These are phyloP conservation scores for Plusia festucae DNA, from an alignment of 2,888 invertebrate species.

Conservation along the genomic window DNA sequence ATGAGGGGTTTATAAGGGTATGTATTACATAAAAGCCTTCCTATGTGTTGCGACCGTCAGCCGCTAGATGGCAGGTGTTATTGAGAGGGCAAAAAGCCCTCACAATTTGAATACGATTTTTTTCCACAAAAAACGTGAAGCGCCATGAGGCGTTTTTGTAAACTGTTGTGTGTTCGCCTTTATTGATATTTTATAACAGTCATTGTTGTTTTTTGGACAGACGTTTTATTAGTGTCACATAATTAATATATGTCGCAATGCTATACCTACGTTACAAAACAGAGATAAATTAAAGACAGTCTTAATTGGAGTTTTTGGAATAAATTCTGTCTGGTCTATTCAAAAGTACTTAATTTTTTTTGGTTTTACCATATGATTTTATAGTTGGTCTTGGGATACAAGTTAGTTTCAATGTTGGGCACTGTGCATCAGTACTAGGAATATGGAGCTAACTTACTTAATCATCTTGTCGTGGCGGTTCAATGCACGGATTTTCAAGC, in stretches of 20 bases:
- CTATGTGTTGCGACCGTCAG: slow-evolving; percentile 53
- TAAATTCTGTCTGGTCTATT: no score
- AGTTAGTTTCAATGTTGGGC: no score
- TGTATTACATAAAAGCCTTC: slow-evolving; percentile 43
- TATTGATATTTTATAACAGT: slow-evolving; percentile 66
- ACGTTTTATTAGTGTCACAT: slow-evolving; percentile 52
- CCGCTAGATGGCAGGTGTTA: slow-evolving; percentile 71
- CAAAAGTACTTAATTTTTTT: no score
- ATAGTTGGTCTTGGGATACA: no score
- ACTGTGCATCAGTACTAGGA: neutral
- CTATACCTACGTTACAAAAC: no score
- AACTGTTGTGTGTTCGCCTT: slow-evolving; percentile 57
- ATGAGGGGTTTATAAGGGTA: slow-evolving; percentile 10
- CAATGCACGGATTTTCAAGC: no score
- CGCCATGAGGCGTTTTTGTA: slow-evolving; percentile 62
- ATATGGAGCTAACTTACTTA: neutral
- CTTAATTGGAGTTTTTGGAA: neutral
- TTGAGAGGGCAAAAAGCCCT: slow-evolving; percentile 70
- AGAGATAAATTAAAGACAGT: neutral
- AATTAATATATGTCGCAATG: slow-evolving; percentile 42
- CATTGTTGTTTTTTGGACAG: slow-evolving; percentile 63
- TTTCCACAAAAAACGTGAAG: slow-evolving; percentile 59
- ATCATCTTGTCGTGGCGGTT: no score
- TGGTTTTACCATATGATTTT: no score
- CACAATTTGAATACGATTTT: slow-evolving; percentile 78